A percentile compares a stretch with the other conserved stretches of the same genome.
These are phyloP conservation scores for Crax fasciolata DNA, from an alignment of 2,797 vertebrate species.

Conservation along the genomic window DNA sequence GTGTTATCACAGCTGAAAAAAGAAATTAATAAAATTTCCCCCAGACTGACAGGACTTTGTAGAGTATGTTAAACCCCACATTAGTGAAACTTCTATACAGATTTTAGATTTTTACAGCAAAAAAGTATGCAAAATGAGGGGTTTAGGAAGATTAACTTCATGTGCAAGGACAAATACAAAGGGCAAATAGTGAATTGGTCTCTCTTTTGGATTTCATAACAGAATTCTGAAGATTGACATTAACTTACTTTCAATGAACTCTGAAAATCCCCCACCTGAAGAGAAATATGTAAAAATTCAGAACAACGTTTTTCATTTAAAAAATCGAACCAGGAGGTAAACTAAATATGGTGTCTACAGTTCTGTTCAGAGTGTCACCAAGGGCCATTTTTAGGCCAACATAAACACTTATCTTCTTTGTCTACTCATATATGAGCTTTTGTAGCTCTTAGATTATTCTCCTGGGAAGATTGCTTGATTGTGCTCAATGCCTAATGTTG, in stretches of 20 bases:
- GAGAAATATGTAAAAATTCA: neutral
- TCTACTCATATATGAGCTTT: neutral
- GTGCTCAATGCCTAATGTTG: neutral
- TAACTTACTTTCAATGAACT: neutral
- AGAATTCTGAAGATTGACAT: neutral
- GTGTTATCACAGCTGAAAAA: constrained; percentile 22
- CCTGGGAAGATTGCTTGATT: neutral
- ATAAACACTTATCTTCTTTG: neutral
- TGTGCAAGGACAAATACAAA: constrained; percentile 1
- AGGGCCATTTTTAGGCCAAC: neutral
- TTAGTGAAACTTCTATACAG: neutral
- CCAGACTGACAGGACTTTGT: neutral
- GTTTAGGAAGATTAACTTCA: neutral
- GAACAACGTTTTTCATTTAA: neutral
- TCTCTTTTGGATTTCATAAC: neutral
- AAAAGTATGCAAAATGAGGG: neutral
- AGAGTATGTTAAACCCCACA: neutral
- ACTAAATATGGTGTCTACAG: neutral
- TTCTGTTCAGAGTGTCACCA: neutral
- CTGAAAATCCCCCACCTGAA: neutral
- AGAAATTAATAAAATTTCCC: constrained; percentile 16
- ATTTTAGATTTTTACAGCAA: constrained; percentile 16
- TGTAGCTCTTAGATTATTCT: neutral
- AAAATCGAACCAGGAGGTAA: neutral
- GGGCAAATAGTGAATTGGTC: neutral